Percentiles rank a stretch among this genome's conserved stretches.
These are phyloP conservation scores for Heteronetta atricapilla DNA, from an alignment of 2,113 vertebrate genomes.

Conservation along the genomic window DNA sequence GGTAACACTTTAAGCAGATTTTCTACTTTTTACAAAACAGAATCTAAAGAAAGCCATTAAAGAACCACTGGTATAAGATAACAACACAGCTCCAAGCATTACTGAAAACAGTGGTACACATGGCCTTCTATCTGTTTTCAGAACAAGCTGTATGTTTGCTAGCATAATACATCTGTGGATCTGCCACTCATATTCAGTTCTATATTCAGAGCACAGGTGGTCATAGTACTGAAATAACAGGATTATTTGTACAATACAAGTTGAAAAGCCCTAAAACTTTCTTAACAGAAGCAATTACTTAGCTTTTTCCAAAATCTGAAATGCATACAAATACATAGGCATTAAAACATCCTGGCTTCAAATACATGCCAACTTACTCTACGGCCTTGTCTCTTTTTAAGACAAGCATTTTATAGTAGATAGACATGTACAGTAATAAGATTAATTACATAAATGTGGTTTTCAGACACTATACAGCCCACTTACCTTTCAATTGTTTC, in stretches of 20 bases:
- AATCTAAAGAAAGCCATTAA: background rate
- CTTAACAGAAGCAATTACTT: background rate
- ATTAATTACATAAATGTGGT: background rate
- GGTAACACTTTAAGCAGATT: background rate
- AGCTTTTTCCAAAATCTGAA: conserved; percentile 1
- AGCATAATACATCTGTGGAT: background rate
- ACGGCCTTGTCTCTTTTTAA: conserved; percentile 11
- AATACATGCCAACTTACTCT: background rate
- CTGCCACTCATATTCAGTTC: background rate
- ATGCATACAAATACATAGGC: background rate
- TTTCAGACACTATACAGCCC: background rate
- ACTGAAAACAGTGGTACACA: background rate
- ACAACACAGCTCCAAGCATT: background rate
- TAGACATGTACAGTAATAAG: background rate
- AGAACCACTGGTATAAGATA: background rate
- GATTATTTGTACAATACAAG: background rate
- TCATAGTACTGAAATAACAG: background rate
- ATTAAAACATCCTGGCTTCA: conserved; percentile 24
- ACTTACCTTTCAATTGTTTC: background rate
- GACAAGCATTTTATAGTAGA: background rate
- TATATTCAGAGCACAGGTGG: background rate
- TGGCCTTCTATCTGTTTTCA: background rate
- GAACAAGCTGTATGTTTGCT: background rate
- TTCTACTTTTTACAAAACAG: background rate
- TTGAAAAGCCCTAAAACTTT: background rate